Evolutionary conservation across 2,113 vertebrate species (phyloP).

Genomic region (Bagarius yarrelli): DNA sequence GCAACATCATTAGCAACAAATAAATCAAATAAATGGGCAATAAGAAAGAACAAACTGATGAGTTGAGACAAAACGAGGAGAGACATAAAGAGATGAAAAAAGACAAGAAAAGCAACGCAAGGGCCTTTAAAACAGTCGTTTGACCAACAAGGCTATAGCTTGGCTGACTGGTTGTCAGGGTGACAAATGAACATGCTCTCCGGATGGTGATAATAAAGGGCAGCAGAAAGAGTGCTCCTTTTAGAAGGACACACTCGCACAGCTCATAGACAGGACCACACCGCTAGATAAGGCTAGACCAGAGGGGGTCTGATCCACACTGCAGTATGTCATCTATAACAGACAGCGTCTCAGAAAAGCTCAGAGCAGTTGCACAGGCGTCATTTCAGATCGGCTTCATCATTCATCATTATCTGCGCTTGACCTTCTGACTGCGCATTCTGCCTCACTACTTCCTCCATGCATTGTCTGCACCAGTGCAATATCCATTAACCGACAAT

Average conservation of each 20-base stretch:
- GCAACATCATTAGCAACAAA: neutral
- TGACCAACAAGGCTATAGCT: conserved; percentile 32
- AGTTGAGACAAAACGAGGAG: neutral
- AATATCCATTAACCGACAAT: conserved; percentile 4
- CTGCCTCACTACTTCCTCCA: neutral
- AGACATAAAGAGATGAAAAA: neutral
- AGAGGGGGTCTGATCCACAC: conserved; percentile 41
- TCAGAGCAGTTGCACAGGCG: conserved; percentile 42
- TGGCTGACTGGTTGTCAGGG: conserved; percentile 53
- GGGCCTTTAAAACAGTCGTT: conserved; percentile 40
- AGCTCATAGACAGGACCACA: conserved; percentile 43
- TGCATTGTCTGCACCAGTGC: neutral
- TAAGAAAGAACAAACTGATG: neutral
- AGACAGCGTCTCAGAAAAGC: conserved; percentile 45
- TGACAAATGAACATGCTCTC: conserved; percentile 51
- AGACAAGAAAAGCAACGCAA: conserved; percentile 13
- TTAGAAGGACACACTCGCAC: conserved; percentile 38
- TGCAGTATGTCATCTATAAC: conserved; percentile 42
- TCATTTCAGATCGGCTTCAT: conserved; percentile 47
- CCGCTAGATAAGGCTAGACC: conserved; percentile 42
- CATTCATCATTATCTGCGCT: conserved; percentile 51
- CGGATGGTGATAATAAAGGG: conserved; percentile 42
- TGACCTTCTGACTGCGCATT: conserved; percentile 51
- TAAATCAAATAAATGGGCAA: neutral
- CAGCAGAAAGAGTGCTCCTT: conserved; percentile 37